phyloP scores from a whole-genome alignment of 2,113 vertebrate species.

The Aspiorhynchus laticeps region DNA sequence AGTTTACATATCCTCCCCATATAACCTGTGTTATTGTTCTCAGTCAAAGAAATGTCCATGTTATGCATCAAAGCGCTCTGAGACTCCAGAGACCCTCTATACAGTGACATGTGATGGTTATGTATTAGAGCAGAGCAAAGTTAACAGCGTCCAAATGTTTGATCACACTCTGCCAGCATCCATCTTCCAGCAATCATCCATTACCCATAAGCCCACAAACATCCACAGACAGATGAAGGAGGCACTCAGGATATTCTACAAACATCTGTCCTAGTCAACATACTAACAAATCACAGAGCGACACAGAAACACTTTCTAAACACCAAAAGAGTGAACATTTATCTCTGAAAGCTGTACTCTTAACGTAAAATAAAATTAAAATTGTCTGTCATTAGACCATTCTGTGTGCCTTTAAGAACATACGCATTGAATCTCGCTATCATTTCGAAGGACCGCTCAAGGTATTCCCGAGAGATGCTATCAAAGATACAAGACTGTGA shows the following conservation, averaged over 20 bases:
- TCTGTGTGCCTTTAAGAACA: background rate
- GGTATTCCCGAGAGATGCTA: constrained; percentile 39
- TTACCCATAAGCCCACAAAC: constrained; percentile 19
- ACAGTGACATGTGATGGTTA: constrained; percentile 3
- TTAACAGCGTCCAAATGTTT: too few relatives aligned
- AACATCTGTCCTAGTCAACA: background rate
- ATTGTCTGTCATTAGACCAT: background rate
- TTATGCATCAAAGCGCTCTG: background rate
- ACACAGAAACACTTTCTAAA: background rate
- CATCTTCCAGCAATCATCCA: constrained; percentile 1
- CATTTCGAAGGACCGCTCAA: constrained; percentile 19
- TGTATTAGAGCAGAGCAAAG: constrained; percentile 16
- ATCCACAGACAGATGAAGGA: constrained; percentile 16
- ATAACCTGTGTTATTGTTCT: background rate
- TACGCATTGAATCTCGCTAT: background rate
- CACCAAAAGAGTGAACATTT: background rate
- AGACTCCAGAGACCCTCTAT: background rate
- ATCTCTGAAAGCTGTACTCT: background rate
- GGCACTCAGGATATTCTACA: background rate
- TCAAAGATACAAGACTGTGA: constrained; percentile 30
- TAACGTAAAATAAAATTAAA: background rate
- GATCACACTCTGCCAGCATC: background rate
- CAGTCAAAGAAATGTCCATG: background rate
- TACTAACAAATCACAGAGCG: background rate
- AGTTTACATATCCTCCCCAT: background rate